Conservation (phyloP, 2,113 vertebrate genomes). For the Poeciliopsis occidentalis region DNA sequence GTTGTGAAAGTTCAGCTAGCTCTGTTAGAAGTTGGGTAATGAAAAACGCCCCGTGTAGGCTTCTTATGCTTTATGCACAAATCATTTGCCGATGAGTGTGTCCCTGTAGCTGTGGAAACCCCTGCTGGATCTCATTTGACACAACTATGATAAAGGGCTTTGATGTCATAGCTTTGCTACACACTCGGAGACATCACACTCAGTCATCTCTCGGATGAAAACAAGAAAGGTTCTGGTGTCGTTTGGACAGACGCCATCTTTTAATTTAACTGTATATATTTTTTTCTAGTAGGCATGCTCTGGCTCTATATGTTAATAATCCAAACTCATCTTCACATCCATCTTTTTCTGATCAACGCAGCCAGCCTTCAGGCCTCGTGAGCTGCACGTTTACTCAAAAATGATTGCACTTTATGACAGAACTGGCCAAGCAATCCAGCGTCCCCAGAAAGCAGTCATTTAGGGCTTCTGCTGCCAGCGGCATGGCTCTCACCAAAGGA, state of each 20-base stretch:
- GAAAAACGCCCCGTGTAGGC: not conserved
- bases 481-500: slow-evolving; percentile 75
- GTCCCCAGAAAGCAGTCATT: slow-evolving; percentile 44
- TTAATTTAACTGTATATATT: not conserved
- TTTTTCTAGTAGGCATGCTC: slow-evolving; percentile 1
- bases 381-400: slow-evolving; percentile 68
- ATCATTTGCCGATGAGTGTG: too few species aligned
- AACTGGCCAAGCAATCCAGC: slow-evolving; percentile 54
- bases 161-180: not conserved
- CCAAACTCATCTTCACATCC: slow-evolving; percentile 21
- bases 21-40: not conserved
- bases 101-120: not conserved
- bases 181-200: not conserved
- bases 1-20: too few species aligned
- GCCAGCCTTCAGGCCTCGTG: slow-evolving; percentile 25
- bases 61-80: not conserved
- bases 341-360: slow-evolving; percentile 19
- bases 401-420: slow-evolving; percentile 76
- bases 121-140: not conserved
- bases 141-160: not conserved
- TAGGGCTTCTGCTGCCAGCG: slow-evolving; percentile 41
- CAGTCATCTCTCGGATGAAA: not conserved
- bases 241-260: not conserved
- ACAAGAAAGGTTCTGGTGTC: not conserved
- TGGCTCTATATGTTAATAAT: not conserved